Evolutionary conservation across 2,113 vertebrate genomes (phyloP).

Genomic region (Nycticorax nycticorax): DNA sequence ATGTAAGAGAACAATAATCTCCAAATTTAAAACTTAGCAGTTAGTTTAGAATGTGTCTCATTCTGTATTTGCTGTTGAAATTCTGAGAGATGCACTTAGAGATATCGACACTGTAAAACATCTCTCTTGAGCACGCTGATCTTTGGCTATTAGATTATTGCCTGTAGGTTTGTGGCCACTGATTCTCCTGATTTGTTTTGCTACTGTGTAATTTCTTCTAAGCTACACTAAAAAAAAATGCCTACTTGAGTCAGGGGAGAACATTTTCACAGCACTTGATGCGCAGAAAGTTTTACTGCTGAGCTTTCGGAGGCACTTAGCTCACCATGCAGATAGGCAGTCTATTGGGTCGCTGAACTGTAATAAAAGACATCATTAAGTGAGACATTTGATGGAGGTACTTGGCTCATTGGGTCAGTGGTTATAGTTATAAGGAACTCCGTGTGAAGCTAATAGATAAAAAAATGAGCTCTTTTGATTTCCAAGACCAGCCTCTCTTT

Average conservation of each 20-base stretch:
- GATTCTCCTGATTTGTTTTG: not conserved
- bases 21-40: slow-evolving; percentile 71
- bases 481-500: not conserved
- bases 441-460: not conserved
- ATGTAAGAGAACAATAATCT: slow-evolving; percentile 80
- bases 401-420: not conserved
- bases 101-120: not conserved
- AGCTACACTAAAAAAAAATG: not conserved
- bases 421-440: not conserved
- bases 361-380: slow-evolving; percentile 14
- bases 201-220: not conserved
- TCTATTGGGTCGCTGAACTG: not conserved
- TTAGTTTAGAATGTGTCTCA: slow-evolving; percentile 69
- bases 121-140: not conserved
- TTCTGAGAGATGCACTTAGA: not conserved
- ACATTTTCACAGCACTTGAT: not conserved
- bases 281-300: not conserved
- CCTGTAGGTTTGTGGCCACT: not conserved
- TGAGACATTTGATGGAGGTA: not conserved
- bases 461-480: not conserved
- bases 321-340: not conserved
- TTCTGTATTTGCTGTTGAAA: slow-evolving; percentile 51
- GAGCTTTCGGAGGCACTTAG: not conserved
- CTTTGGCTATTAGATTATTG: not conserved
- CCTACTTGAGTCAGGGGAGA: not conserved